phyloP scores from a whole-genome alignment of 2,888 invertebrate species.

The Azorinus chamasolen region DNA sequence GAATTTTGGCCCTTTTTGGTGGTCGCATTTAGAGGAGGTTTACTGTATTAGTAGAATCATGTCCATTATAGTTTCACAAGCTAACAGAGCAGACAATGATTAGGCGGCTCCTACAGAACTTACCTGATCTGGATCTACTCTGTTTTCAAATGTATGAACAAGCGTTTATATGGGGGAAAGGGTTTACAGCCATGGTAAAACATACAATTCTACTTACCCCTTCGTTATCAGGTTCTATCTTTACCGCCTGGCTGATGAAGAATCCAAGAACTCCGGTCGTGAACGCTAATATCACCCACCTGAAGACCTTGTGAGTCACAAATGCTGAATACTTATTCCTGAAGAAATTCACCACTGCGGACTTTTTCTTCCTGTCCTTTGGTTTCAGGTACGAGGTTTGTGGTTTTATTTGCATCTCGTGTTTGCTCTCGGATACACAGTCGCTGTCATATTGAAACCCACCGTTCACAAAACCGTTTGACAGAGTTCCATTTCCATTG shows the following conservation, averaged over 20 bases:
- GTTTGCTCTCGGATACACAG: neutral
- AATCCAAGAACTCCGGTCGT: slow-evolving; percentile 60
- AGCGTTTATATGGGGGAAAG: no score
- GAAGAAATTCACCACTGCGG: slow-evolving; percentile 71
- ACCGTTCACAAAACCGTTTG: neutral
- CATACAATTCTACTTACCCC: slow-evolving; percentile 74
- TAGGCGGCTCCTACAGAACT: no score
- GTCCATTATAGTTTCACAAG: no score
- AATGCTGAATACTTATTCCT: slow-evolving; percentile 73
- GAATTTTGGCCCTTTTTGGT: no score
- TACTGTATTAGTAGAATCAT: no score
- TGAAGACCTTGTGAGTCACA: slow-evolving; percentile 70
- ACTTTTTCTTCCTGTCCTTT: slow-evolving; percentile 39
- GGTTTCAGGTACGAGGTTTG: no score
- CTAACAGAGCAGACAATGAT: no score
- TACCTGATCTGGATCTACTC: no score
- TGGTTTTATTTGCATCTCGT: no score
- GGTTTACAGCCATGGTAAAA: no score
- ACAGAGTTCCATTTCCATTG: neutral
- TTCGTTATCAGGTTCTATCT: slow-evolving; percentile 77
- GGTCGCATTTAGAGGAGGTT: no score
- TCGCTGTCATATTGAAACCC: neutral
- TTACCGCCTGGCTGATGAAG: slow-evolving; percentile 69
- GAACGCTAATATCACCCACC: slow-evolving; percentile 70
- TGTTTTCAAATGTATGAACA: no score